These are phyloP conservation scores for Brachionus plicatilis DNA, from an alignment of 1,140 invertebrate species.

Conservation along the genomic window DNA sequence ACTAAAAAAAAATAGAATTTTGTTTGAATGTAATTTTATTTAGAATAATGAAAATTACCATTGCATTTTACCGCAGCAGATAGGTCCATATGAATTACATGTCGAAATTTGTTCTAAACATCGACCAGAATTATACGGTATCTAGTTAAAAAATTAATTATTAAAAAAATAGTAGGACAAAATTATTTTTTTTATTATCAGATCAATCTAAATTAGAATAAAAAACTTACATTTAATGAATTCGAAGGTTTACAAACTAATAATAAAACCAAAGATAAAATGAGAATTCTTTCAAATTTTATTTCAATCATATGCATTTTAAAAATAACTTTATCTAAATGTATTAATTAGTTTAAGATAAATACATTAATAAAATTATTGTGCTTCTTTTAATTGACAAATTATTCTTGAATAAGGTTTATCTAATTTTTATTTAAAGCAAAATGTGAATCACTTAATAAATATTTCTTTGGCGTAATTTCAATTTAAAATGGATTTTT, in stretches of 20 bases:
- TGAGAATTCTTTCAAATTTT: not conserved
- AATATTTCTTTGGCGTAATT: too few relatives aligned
- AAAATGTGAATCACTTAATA: too few relatives aligned
- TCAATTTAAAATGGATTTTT: too few relatives aligned
- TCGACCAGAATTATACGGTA: not conserved
- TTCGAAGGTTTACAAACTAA: not conserved
- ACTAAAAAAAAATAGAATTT: not conserved
- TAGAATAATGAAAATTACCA: not conserved
- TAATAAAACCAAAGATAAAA: not conserved
- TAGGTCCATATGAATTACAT: not conserved
- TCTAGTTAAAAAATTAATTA: not conserved
- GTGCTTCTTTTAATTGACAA: too few relatives aligned
- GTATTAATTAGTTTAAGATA: too few relatives aligned
- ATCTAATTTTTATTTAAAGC: too few relatives aligned
- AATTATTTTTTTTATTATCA: too few relatives aligned
- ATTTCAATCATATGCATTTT: not conserved
- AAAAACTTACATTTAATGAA: not conserved
- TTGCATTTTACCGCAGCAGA: conserved; percentile 24
- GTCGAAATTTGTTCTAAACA: conserved; percentile 22
- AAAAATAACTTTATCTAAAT: not conserved
- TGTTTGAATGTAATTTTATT: not conserved
- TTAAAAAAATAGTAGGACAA: too few relatives aligned
- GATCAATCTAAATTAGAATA: too few relatives aligned
- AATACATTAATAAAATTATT: too few relatives aligned
- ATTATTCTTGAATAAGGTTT: too few relatives aligned